Base-by-base conservation (phyloP, 2,113 vertebrate genomes). In the Protomyctophum bolini region DNA sequence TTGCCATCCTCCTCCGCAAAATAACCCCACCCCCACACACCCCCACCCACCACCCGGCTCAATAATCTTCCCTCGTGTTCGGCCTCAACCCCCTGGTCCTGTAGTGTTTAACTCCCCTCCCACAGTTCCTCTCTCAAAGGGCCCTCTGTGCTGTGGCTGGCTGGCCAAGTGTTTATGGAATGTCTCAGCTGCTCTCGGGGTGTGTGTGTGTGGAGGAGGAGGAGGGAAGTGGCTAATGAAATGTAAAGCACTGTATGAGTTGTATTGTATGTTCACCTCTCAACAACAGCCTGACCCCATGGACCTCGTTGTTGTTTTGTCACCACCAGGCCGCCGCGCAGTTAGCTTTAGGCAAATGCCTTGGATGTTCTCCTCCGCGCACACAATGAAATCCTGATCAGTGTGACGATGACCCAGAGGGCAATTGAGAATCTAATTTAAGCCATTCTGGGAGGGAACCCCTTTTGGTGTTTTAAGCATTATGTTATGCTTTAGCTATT, bases 161-260 rank as follows among this genome's bases (percentile, higher is more conserved):
- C 84, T 83, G 76, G 73, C 78, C 81, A 77, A 88, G 86, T 91
- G 88, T 90, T 89, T 85, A 81, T 89, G 90, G 89, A 91, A 91
- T 92, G 84, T 92, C 89, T 92, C 90, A 90, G 89, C 87, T 92
- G 88, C 84, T 87, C 72, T 67, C 73, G 68, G 80, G 77, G 78
- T 74, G 86, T 72, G 21, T 46, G 58, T 45, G 58, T 60, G 58
- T 60, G 58, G 11, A 29, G 33, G n/a, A 54, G 59, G 45, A 41
- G 88, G 63, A 63, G 73, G 79, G 76, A 48, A 60, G 54, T 11
- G 14, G 80, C 64, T 91, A 85, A 90, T 88, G 87, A 85, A 89
- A 84, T 81, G 77, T 83, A 83, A 85, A 85, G 88, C 83, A 81
- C 78, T 76, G 55, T 79, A 73, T 73, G 75, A 83, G 84, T 85